Base-by-base conservation (phyloP, 2,888 invertebrate species). In the Cryptocephalus moraei region DNA sequence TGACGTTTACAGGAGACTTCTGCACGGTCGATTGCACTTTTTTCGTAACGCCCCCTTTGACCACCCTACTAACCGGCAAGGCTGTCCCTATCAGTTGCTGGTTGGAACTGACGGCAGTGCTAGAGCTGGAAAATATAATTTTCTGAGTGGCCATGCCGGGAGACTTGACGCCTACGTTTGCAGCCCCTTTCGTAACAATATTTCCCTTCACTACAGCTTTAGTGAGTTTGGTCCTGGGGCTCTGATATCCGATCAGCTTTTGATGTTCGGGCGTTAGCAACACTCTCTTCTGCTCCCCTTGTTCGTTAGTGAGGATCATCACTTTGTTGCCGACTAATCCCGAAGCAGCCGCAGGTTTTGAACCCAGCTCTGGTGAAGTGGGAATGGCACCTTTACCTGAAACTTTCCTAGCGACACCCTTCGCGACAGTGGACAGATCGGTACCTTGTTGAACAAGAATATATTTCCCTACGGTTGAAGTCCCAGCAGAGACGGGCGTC, bases 271-370 rank as follows among this genome's bases (percentile, higher is more conserved):
- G 78, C 8, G 78, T 79, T 41, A 81, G 66, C 2, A 80, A 69
- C 57, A 80, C 74, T 53, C 78, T 71, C 12, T 79, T 78, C 55
- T 79, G 79, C 31, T 76, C 72, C 11, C 80, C 80, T 59, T 79
- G 78, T 45, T 78, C 75, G 58, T 80, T 77, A 1, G 80, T 81
- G 43, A 80, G 75, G 38, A 81, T 78, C 80, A 81, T 80, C 31
- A 80, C 76, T 46, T 79, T 79, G 56, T 76, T 72, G 12, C 72
- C 72, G 1, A 72, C 73, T 4, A 49, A 43, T 36, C 51, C 54
- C 22, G 50, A 46, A 22, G 53, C 49, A 33, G 49, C 49, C 50
- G 73, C 62, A 34, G 74, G 59, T 56, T 38, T 72, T 22, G 22
- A 22, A 22, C 22, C 22, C 22, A 22, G 6, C 6, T 52, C 40